Evolutionary conservation across 1,140 invertebrate species (phyloP).

Genomic region (Anadara kagoshimensis): DNA sequence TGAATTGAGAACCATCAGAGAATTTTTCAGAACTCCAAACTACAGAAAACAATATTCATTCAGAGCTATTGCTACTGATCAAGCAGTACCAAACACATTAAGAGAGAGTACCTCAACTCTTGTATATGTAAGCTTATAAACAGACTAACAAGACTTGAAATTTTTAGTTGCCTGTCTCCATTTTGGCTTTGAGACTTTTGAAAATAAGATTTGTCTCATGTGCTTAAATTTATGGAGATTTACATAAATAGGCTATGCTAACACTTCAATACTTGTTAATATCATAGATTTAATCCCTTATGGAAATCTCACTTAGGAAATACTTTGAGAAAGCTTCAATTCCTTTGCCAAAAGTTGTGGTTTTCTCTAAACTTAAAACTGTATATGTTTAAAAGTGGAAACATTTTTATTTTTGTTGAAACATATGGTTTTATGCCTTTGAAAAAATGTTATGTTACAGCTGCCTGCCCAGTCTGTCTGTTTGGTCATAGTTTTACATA

Average conservation of each 20-base stretch:
- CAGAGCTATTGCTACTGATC: slow-evolving; percentile 30
- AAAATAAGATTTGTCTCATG: background rate
- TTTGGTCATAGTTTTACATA: too few species aligned
- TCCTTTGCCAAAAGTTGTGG: too few species aligned
- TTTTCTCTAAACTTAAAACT: too few species aligned
- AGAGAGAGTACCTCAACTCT: background rate
- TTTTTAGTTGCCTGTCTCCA: background rate
- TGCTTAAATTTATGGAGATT: background rate
- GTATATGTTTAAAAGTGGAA: too few species aligned
- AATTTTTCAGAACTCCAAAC: slow-evolving; percentile 20
- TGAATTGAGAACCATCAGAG: slow-evolving; percentile 23
- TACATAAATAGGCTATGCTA: background rate
- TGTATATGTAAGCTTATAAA: slow-evolving; percentile 13
- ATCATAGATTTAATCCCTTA: background rate
- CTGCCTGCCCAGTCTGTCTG: too few species aligned
- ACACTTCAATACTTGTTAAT: background rate
- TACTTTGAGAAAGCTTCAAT: too few species aligned
- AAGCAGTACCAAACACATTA: background rate
- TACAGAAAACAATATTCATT: slow-evolving; percentile 21
- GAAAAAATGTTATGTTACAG: too few species aligned
- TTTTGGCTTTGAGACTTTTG: background rate
- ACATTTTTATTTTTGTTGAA: too few species aligned
- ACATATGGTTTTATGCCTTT: too few species aligned
- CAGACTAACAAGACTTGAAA: background rate
- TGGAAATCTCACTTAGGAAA: too few species aligned